Percentiles rank a stretch among this genome's conserved stretches.
Conservation (phyloP, 2,888 invertebrate species). For the Lottia gigantea region DNA sequence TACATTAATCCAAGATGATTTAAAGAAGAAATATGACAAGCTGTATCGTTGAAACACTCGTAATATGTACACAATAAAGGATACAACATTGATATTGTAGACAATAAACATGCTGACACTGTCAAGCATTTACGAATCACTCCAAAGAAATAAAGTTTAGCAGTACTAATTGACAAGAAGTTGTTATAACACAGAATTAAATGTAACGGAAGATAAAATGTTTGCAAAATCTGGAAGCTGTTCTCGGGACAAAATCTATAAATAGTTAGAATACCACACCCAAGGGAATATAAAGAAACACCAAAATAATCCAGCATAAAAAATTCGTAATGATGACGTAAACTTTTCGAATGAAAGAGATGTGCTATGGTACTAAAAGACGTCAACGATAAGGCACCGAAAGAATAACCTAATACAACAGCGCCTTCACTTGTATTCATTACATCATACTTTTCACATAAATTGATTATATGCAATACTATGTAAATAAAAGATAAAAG, state of each 20-base stretch:
- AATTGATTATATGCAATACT: not conserved
- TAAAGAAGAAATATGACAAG: slow-evolving; percentile 27
- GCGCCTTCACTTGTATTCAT: not conserved
- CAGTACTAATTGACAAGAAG: slow-evolving; percentile 32
- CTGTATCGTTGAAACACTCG: slow-evolving; percentile 25
- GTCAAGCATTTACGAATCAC: slow-evolving; percentile 36
- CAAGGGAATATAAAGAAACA: slow-evolving; percentile 38
- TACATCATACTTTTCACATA: not conserved
- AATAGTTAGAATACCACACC: slow-evolving; percentile 33
- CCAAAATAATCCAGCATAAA: slow-evolving; percentile 45
- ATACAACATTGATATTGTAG: slow-evolving; percentile 23
- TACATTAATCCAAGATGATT: slow-evolving; percentile 31
- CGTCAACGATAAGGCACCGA: not conserved
- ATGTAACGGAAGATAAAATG: slow-evolving; percentile 27
- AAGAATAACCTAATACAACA: not conserved
- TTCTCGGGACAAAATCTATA: slow-evolving; percentile 27
- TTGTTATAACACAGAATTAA: slow-evolving; percentile 33
- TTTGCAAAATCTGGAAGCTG: slow-evolving; percentile 17
- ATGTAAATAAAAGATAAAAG: not conserved
- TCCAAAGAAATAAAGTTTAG: slow-evolving; percentile 24
- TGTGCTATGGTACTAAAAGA: slow-evolving; percentile 39
- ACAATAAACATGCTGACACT: slow-evolving; percentile 30
- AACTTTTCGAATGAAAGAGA: slow-evolving; percentile 41
- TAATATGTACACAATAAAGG: slow-evolving; percentile 27
- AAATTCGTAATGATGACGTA: slow-evolving; percentile 37